Evolutionary conservation across 2,113 vertebrate species (phyloP).

Genomic region (Pseudopipra pipra): DNA sequence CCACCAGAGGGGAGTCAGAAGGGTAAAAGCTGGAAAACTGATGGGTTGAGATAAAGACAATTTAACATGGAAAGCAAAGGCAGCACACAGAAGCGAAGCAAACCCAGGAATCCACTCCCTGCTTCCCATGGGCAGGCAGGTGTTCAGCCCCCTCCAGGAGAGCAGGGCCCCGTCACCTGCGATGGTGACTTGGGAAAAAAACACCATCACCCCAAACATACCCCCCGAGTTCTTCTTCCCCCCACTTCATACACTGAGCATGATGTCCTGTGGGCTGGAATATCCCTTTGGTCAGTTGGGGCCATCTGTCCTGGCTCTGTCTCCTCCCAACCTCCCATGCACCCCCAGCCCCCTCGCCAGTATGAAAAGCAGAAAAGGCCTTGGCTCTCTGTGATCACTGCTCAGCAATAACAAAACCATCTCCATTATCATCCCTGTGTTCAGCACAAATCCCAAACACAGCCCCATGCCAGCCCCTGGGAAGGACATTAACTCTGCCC

Average conservation of each 20-base stretch:
- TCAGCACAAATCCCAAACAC: not conserved
- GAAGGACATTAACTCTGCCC: not conserved
- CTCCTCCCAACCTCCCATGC: not conserved
- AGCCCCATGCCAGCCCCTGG: not conserved
- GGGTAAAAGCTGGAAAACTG: not conserved
- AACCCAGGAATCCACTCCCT: not conserved
- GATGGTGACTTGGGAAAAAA: not conserved
- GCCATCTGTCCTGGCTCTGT: not conserved
- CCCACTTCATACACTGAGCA: too few species aligned
- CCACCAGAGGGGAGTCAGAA: not conserved
- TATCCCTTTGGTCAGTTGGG: not conserved
- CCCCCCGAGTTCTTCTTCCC: not conserved
- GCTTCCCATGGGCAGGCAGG: not conserved
- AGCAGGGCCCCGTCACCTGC: accelerated
- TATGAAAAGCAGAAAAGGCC: not conserved
- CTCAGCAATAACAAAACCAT: not conserved
- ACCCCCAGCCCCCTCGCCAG: not conserved
- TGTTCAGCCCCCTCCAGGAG: not conserved
- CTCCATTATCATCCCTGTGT: not conserved
- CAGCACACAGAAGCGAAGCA: accelerated
- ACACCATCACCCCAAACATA: not conserved
- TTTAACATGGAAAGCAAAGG: not conserved
- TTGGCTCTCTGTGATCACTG: not conserved
- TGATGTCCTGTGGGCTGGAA: not conserved
- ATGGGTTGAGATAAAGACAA: not conserved